phyloP scores from a whole-genome alignment of 2,113 vertebrate genomes.

The Rynchops niger region DNA sequence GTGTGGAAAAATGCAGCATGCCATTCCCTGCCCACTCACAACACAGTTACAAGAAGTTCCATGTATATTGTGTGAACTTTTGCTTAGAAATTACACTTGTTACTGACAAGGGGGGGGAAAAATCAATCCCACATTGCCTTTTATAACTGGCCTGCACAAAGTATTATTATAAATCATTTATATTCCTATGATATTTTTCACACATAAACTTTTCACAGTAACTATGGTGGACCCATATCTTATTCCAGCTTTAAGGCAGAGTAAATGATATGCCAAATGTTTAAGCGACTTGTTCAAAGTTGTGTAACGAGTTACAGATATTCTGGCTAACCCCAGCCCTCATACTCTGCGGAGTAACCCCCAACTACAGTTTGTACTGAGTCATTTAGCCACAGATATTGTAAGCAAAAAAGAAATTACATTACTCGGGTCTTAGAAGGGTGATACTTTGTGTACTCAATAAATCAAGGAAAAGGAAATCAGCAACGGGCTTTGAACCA shows the following conservation, averaged over 20 bases:
- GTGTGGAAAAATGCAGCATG: not conserved
- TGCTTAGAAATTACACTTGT: not conserved
- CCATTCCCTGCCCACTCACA: not conserved
- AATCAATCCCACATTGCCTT: fast-evolving
- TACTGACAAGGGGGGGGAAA: fast-evolving
- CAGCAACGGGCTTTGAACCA: conserved; percentile 17
- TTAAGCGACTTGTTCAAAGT: not conserved
- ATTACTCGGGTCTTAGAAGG: not conserved
- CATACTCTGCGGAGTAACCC: not conserved
- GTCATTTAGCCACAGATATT: not conserved
- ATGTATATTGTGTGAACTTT: not conserved
- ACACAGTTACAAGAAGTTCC: not conserved
- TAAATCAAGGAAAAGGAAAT: conserved; percentile 30
- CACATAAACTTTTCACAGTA: not conserved
- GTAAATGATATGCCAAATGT: not conserved
- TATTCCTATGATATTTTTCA: not conserved
- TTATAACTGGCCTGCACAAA: not conserved
- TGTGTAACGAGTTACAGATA: not conserved
- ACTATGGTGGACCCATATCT: not conserved
- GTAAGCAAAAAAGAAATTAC: conserved; percentile 26
- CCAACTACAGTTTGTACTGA: not conserved
- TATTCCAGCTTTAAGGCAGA: not conserved
- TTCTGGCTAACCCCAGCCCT: not conserved
- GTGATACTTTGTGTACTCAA: not conserved
- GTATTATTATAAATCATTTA: not conserved